Conservation (phyloP, 2,113 vertebrate genomes). For the Eleginops maclovinus region DNA sequence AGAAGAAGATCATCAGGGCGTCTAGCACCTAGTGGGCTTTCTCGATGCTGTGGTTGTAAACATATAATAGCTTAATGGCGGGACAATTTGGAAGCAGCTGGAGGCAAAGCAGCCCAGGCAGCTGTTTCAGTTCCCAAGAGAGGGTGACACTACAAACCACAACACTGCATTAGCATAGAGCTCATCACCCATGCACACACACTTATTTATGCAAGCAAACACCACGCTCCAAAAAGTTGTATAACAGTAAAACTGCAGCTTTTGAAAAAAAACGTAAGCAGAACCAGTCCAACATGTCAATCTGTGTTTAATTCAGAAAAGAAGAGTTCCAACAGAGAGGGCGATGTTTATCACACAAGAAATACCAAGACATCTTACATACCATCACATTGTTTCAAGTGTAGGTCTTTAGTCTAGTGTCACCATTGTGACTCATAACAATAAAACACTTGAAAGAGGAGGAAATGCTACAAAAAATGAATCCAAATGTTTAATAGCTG, state of each 20-base stretch:
- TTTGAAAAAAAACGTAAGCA: background rate
- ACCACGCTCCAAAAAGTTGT: background rate
- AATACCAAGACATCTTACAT: background rate
- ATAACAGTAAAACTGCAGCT: slow-evolving; percentile 6
- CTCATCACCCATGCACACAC: slow-evolving; percentile 31
- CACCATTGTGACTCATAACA: slow-evolving; percentile 8
- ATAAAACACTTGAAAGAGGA: slow-evolving; percentile 18
- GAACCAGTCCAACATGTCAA: slow-evolving; percentile 10
- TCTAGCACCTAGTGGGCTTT: slow-evolving; percentile 69
- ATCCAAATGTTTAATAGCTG: slow-evolving; percentile 24
- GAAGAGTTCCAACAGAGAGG: slow-evolving; percentile 16
- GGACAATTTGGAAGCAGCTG: slow-evolving; percentile 85
- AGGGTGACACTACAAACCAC: slow-evolving; percentile 38
- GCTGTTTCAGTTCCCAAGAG: slow-evolving; percentile 76
- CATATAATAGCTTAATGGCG: slow-evolving; percentile 82
- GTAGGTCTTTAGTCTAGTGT: slow-evolving; percentile 3
- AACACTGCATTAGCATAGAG: slow-evolving; percentile 47
- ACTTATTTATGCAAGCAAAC: slow-evolving; percentile 24
- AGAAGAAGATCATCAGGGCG: slow-evolving; percentile 60
- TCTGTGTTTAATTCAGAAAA: slow-evolving; percentile 31
- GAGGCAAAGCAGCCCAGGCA: slow-evolving; percentile 78
- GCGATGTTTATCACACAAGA: slow-evolving; percentile 15
- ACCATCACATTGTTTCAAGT: slow-evolving; percentile 41
- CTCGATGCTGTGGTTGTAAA: slow-evolving; percentile 77
- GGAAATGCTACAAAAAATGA: background rate